phyloP scores from a whole-genome alignment of 2,797 vertebrate genomes.

The Petrocephalus sullivani region DNA sequence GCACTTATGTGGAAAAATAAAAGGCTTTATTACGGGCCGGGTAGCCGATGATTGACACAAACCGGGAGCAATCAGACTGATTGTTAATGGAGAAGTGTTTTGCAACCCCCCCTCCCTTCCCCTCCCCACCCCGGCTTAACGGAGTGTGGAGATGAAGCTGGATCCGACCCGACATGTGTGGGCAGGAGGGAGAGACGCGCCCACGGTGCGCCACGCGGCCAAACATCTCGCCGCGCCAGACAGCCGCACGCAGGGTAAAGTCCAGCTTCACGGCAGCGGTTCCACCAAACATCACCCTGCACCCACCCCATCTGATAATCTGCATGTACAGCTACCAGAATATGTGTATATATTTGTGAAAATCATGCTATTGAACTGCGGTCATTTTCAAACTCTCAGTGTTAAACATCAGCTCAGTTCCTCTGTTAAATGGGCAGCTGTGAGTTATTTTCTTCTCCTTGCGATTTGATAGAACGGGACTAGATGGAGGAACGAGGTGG shows the following conservation, averaged over 20 bases:
- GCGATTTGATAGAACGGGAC: neutral
- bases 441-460: neutral
- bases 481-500: neutral
- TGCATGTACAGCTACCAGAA: neutral
- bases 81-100: neutral
- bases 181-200: conserved; percentile 29
- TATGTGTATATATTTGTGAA: neutral
- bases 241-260: neutral
- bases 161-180: conserved; percentile 47
- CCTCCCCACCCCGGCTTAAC: neutral
- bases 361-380: neutral
- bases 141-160: conserved; percentile 48
- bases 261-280: neutral
- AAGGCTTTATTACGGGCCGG: neutral
- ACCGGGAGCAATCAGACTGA: conserved; percentile 8
- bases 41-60: neutral
- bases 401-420: neutral
- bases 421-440: neutral
- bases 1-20: neutral
- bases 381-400: neutral
- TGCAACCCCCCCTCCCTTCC: neutral
- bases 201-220: neutral
- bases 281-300: neutral
- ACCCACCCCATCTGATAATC: neutral
- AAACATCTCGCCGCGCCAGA: neutral